Percentiles rank a stretch among this genome's conserved stretches.
Evolutionary conservation across 2,797 vertebrate species (phyloP).

Genomic region (Trichosurus vulpecula): DNA sequence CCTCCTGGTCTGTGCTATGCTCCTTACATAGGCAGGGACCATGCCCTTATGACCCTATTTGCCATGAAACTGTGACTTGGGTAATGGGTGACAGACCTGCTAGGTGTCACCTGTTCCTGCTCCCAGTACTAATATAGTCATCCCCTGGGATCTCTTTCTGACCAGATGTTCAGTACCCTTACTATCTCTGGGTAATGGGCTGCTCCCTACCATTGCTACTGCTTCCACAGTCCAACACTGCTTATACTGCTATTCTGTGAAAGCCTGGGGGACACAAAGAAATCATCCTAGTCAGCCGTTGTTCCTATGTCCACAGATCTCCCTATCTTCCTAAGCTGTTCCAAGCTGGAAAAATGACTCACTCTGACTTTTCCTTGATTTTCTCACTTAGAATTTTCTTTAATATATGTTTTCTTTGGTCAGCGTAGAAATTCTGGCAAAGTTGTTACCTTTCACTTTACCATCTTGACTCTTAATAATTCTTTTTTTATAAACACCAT

Average conservation of each 20-base stretch:
- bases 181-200: neutral
- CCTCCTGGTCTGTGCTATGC: neutral
- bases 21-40: neutral
- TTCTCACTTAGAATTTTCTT: neutral
- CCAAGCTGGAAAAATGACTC: neutral
- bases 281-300: neutral
- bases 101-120: neutral
- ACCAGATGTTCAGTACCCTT: neutral
- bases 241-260: neutral
- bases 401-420: neutral
- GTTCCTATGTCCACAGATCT: neutral
- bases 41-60: neutral
- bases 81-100: neutral
- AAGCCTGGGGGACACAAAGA: neutral
- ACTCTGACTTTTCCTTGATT: neutral
- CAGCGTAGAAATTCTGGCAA: neutral
- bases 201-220: neutral
- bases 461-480: neutral
- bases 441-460: neutral
- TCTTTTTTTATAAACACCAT: neutral
- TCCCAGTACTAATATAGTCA: neutral
- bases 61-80: neutral
- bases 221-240: neutral
- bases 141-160: neutral
- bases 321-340: neutral